Evolutionary conservation across 2,113 vertebrate species (phyloP).

Genomic region (Myotis brandtii): DNA sequence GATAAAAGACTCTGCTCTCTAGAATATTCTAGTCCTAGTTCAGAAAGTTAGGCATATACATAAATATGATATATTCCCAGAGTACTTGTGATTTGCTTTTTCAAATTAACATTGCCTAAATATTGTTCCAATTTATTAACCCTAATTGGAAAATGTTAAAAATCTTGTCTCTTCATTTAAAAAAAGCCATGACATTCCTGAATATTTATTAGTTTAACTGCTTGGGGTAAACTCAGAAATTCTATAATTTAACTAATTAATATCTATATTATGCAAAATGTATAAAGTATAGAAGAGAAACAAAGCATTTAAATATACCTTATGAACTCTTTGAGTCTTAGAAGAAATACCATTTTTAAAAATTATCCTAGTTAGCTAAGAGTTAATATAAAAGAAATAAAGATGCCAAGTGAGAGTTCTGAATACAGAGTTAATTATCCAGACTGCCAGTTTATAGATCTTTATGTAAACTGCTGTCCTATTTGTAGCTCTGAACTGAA

Average conservation of each 20-base stretch:
- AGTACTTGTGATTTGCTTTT: slow-evolving; percentile 37
- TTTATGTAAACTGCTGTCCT: slow-evolving; percentile 26
- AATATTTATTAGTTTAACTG: slow-evolving; percentile 62
- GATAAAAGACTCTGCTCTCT: neutral
- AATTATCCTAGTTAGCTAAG: neutral
- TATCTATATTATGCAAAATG: slow-evolving; percentile 68
- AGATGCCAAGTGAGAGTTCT: slow-evolving; percentile 35
- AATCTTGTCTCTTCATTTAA: slow-evolving; percentile 42
- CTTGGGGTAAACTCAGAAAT: slow-evolving; percentile 74
- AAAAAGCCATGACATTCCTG: neutral
- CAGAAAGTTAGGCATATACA: neutral
- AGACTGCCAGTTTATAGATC: slow-evolving; percentile 53
- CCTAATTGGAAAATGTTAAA: slow-evolving; percentile 64
- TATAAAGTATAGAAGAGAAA: slow-evolving; percentile 68
- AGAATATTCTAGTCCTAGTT: neutral
- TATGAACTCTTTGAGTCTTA: slow-evolving; percentile 53
- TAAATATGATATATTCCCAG: neutral
- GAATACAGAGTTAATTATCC: slow-evolving; percentile 44
- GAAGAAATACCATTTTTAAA: slow-evolving; percentile 64
- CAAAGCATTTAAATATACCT: slow-evolving; percentile 66
- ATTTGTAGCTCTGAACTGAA: slow-evolving; percentile 48
- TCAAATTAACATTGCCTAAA: slow-evolving; percentile 2
- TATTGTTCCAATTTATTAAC: slow-evolving; percentile 43
- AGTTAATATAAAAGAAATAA: slow-evolving; percentile 53
- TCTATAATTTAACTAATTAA: slow-evolving; percentile 64